Conservation (phyloP, 2,113 vertebrate genomes). For the Neofelis nebulosa region DNA sequence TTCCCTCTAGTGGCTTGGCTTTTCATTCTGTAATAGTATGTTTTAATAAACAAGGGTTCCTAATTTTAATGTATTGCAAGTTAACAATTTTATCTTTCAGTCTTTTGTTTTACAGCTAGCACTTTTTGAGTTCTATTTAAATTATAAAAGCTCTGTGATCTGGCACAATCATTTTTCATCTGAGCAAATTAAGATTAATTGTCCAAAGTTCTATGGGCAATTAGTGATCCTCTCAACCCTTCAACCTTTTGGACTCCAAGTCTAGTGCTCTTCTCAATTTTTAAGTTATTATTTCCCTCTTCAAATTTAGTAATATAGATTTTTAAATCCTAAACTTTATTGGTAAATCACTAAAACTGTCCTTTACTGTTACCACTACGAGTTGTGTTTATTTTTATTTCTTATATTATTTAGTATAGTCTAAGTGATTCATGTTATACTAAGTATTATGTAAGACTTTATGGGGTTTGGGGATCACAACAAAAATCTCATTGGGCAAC, state of each 20-base stretch:
- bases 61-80: neutral
- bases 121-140: neutral
- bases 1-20: neutral
- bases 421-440: neutral
- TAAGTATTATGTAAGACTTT: neutral
- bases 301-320: neutral
- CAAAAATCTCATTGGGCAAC: neutral
- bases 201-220: neutral
- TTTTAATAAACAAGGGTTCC: neutral
- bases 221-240: neutral
- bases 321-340: neutral
- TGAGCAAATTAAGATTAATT: neutral
- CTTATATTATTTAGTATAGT: neutral
- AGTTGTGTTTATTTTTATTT: neutral
- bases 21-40: neutral
- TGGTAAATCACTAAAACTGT: neutral
- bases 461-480: neutral
- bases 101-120: neutral
- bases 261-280: neutral
- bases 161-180: neutral
- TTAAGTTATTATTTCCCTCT: neutral
- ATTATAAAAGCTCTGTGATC: neutral
- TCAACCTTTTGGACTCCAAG: neutral
- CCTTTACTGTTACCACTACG: neutral
- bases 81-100: neutral